Base-by-base conservation (phyloP, 2,113 vertebrate species). In the Illadopsis cleaveri region DNA sequence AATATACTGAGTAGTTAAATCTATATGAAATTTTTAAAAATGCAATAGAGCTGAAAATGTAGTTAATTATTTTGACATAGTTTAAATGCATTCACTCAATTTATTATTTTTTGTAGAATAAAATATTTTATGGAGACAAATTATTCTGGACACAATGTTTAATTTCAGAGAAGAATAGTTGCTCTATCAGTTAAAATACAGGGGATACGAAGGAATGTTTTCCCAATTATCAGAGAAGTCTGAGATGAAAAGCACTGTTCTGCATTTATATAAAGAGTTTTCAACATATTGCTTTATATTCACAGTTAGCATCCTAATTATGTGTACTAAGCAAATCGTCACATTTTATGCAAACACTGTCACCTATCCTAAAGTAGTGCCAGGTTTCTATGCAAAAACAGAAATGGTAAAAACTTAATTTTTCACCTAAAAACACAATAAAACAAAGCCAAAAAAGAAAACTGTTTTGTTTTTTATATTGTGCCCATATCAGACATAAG, bases 401-500 rank as follows among this genome's bases (percentile, higher is more conserved):
- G 15, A 60, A 25, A 79, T 13, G 2, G 1, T 30, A 70, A 37
- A 82, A 94, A 10, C 2, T 62, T 62, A 1, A 15, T 11, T 58
- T 84, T 84, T 77, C 9, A 58, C 10, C 9, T 44, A 38, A 58
- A 72, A 30, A 0, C 5, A 6, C 9, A 58, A 22, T 3, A 51
- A 71, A 94, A 56, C 5, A 85, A 86, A 47, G 5, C 2, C 24
- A 62, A 76, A 71, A 20, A 5, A 27, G 2, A 38, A 79, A 75
- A 31, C 2, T 7, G 0, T 12, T 61, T 17, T 38, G 0, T 9
- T 40, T 50, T 40, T 38, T 23, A 4, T 6, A 20, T 44, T 50
- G 7, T 45, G 33, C 5, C 12, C 6, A 20, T 65, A 23, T 19
- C 14, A 56, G 23, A 75, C 4, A 56, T 30, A 69, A 78, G 2